Base-by-base conservation (phyloP, 1,140 invertebrate genomes). In the Eueides isabella region DNA sequence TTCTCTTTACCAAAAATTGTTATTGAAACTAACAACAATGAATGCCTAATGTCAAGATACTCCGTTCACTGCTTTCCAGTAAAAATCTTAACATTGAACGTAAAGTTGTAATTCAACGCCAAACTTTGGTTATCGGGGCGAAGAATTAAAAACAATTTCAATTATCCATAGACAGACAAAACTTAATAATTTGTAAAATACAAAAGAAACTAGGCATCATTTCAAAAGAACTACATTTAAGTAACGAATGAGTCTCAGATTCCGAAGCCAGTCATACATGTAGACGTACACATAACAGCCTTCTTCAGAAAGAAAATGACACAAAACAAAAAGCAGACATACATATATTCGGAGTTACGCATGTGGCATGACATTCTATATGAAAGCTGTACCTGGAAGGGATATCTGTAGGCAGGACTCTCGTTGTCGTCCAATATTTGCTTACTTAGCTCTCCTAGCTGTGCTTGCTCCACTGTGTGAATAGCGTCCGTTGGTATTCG, bases 381-480 rank as follows among this genome's bases (percentile, higher is more conserved):
- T 65, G 14, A 14, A 38, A 38, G 62, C 44, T 67, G 85, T 87
- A 92, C 88, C 90, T 92, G 91, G 78, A 92, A 92, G 4, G 89
- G 89, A 68, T 90, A 91, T 76, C 81, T 84, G 76, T 89, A 91
- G 61, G 76, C 29, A 11, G 85, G 80, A 75, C 78, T 83, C 6
- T 92, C 90, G 29, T 81, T 84, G 75, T 90, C 89, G 68, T 92
- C 89, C 12, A 83, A 83, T 67, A 89, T 76, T 72, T 91, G 91
- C 73, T 91, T 92, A 78, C 80, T 86, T 61, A 91, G 87, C 83
- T 94, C 95, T 74, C 93, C 95, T 73, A 96, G 92, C 73, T 94
- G 94, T 9, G 96, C 96, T 77, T 95, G 94, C 91, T 98, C 97
- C 75, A 98, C 95, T 48, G 96, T 95, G 82, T 96, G 95, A 67